These are phyloP conservation scores for Phalangium opilio DNA, from an alignment of 2,888 invertebrate species.

Conservation along the genomic window DNA sequence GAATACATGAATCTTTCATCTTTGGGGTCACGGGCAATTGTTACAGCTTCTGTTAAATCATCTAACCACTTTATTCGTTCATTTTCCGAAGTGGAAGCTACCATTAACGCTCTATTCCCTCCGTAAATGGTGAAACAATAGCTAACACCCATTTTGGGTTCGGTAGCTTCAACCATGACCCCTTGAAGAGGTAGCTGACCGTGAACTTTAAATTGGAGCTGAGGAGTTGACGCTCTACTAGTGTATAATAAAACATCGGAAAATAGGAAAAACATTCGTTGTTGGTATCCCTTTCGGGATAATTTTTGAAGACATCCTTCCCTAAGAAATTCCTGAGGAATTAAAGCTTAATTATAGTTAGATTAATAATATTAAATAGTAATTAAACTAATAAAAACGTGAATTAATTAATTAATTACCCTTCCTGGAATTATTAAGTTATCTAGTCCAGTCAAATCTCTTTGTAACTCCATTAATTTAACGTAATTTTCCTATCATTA, in stretches of 20 bases:
- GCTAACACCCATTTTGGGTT: constrained; percentile 41
- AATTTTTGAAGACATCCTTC: constrained; percentile 90
- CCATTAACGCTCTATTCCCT: constrained; percentile 55
- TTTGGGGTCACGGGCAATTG: not conserved
- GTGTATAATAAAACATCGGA: constrained; percentile 78
- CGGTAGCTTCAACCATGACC: constrained; percentile 62
- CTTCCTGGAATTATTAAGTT: constrained; percentile 49
- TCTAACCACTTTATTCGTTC: constrained; percentile 76
- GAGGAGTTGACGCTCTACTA: constrained; percentile 32
- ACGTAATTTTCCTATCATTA: constrained; percentile 51
- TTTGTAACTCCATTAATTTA: constrained; percentile 69
- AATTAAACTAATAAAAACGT: too few relatives aligned
- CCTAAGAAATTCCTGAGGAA: constrained; percentile 57
- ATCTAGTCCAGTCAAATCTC: constrained; percentile 68
- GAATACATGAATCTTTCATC: not conserved
- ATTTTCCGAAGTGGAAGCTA: constrained; percentile 66
- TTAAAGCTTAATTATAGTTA: not conserved
- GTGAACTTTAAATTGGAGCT: constrained; percentile 60
- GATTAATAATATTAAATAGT: too few relatives aligned
- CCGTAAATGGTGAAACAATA: constrained; percentile 74
- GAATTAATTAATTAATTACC: constrained; percentile 21
- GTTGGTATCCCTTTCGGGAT: constrained; percentile 80
- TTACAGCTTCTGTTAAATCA: constrained; percentile 36
- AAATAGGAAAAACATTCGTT: constrained; percentile 92
- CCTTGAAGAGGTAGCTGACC: constrained; percentile 66